phyloP scores from a whole-genome alignment of 2,797 vertebrate species.

The Takifugu ocellatus region DNA sequence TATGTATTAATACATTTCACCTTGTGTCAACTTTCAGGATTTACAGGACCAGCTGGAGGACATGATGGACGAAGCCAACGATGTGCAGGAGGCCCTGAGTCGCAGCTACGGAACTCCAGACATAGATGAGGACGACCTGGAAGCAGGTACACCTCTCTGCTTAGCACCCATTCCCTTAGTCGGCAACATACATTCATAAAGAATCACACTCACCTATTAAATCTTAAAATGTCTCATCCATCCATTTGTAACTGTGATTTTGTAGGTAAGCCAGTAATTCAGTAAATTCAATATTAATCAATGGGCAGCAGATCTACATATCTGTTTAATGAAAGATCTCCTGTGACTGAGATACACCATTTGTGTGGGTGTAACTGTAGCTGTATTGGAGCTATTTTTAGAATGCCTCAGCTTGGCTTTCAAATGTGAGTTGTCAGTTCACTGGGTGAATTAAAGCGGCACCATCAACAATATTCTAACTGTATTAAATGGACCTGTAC shows the following conservation, averaged over 20 bases:
- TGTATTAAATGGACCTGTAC: too few species aligned
- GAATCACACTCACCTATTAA: background rate
- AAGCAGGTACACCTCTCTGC: conserved; percentile 83
- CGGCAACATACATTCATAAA: background rate
- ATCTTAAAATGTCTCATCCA: background rate
- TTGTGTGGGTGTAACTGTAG: too few species aligned
- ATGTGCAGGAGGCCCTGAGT: conserved; percentile 94
- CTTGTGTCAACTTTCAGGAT: conserved; percentile 74
- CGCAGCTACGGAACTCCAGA: conserved; percentile 96
- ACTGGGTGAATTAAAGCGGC: too few species aligned
- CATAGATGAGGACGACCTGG: conserved; percentile 95
- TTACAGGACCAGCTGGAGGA: conserved; percentile 97
- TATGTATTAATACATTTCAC: too few species aligned
- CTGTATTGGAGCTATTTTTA: too few species aligned
- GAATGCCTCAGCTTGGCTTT: too few species aligned
- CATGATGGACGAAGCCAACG: conserved; percentile 97
- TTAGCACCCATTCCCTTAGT: background rate
- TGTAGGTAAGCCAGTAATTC: background rate
- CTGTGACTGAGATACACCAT: too few species aligned
- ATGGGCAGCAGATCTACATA: background rate
- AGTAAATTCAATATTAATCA: background rate
- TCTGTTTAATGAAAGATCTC: background rate
- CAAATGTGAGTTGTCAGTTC: too few species aligned
- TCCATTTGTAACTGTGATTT: background rate
- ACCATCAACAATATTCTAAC: too few species aligned